phyloP scores from a whole-genome alignment of 2,113 vertebrate genomes.

The Bujurquina vittata region DNA sequence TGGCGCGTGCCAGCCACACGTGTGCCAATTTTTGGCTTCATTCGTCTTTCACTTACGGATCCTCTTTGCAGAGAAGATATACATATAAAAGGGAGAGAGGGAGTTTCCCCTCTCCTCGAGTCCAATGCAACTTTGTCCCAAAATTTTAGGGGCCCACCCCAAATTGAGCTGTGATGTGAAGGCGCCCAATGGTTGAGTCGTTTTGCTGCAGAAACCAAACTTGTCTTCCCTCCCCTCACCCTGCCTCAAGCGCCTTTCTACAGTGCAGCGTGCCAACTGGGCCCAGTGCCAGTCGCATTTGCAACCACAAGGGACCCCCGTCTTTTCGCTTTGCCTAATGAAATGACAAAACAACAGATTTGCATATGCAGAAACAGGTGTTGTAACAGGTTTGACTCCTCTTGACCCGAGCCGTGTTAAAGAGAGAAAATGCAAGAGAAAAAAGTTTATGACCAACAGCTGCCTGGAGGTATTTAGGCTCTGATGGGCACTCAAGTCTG shows the following conservation, averaged over 20 bases:
- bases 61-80: constrained; percentile 72
- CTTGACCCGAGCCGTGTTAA: constrained; percentile 85
- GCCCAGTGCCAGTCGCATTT: constrained; percentile 84
- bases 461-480: constrained; percentile 86
- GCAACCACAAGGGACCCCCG: constrained; percentile 84
- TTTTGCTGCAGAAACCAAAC: constrained; percentile 73
- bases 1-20: constrained; percentile 84
- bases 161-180: constrained; percentile 81
- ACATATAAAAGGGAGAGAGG: constrained; percentile 19
- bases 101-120: neutral
- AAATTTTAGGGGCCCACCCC: constrained; percentile 67
- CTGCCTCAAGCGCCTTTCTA: constrained; percentile 48
- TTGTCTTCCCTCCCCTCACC: constrained; percentile 63
- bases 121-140: constrained; percentile 25
- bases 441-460: constrained; percentile 87
- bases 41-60: constrained; percentile 79
- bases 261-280: constrained; percentile 77
- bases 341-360: constrained; percentile 96
- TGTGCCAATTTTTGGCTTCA: constrained; percentile 85
- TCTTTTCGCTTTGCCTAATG: constrained; percentile 86
- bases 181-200: constrained; percentile 69
- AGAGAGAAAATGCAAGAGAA: constrained; percentile 41
- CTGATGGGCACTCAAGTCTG: constrained; percentile 86
- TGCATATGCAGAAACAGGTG: constrained; percentile 94
- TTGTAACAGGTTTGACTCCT: constrained; percentile 93